Evolutionary conservation across 2,888 invertebrate species (phyloP).

Genomic region (Polia nebulosa): DNA sequence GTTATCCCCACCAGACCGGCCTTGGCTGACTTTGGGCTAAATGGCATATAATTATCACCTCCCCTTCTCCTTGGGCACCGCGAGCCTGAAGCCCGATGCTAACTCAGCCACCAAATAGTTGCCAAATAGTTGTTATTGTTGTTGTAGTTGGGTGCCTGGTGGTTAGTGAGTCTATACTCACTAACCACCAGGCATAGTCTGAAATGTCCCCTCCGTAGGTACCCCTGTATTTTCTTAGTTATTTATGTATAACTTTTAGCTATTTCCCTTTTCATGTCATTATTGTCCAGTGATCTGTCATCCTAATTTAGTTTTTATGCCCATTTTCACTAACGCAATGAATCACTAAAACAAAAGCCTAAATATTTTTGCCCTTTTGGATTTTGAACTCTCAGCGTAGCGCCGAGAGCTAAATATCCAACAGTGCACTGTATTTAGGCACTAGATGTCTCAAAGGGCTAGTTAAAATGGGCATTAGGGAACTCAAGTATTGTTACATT

Average conservation of each 20-base stretch:
- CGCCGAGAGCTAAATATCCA: background rate
- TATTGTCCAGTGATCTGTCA: background rate
- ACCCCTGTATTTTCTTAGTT: too few relatives aligned
- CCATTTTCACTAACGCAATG: background rate
- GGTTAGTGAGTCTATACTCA: too few relatives aligned
- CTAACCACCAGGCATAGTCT: background rate
- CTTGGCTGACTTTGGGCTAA: constrained; percentile 89
- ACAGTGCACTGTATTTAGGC: background rate
- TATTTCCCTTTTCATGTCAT: background rate
- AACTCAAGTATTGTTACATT: background rate
- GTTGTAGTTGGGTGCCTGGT: too few relatives aligned
- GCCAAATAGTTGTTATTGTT: too few relatives aligned
- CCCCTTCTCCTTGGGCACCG: constrained; percentile 79
- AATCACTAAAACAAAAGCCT: background rate
- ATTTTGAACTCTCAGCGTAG: background rate
- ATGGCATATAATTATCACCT: constrained; percentile 86
- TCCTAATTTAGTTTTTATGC: background rate
- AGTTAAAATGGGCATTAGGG: background rate
- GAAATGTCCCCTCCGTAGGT: background rate
- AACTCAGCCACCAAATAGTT: constrained; percentile 38
- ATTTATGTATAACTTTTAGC: background rate
- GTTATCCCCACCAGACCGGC: constrained; percentile 89
- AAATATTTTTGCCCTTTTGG: background rate
- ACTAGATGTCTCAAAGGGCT: background rate
- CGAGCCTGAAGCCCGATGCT: constrained; percentile 60